Evolutionary conservation across 30 jellyfish, hydroid and myxozoan genomes (phyloP), one percentile per base, ranked within the genome.

Genomic region (Nemopilema nomurai): DNA sequence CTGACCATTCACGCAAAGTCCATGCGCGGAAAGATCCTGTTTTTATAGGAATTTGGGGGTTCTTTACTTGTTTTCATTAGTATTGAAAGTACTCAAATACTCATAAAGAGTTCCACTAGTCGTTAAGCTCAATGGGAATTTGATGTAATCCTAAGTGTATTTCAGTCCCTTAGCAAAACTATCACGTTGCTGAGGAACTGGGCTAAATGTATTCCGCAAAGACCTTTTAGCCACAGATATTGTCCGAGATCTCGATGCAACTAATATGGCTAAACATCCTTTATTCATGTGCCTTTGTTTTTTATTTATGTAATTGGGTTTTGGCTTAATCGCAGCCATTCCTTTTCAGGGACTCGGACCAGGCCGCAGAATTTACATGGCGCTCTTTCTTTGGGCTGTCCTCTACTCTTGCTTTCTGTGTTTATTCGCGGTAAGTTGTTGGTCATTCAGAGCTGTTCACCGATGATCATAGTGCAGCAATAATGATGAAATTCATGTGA

Each of bases 301-400:
- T n/a, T n/a, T n/a, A n/a, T n/a, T n/a, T n/a, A n/a, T n/a, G n/a
- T n/a, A n/a, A n/a, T n/a, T n/a, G n/a, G n/a, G n/a, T n/a, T n/a
- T n/a, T n/a, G n/a, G 13, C 57, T 41, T 41, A 13, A 41, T 41
- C 13, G 13, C n/a, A 21, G 18, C 7, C 67, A 18, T 84, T 29
- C 65, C 19, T 13, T 86, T 71, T 26, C 72, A 90, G 97, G 97
- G 97, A 1, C 90, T 90, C 33, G 97, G 97, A 18, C 97, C 97
- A 17, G 97, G 97, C 25, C 62, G 97, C 65, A 52, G 90, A 76
- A 68, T 82, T 66, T 90, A 90, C 88, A 90, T 90, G 97, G 94
- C 88, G 49, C 79, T 90, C 28, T 90, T 90, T 72, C 79, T 79
- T 26, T 84, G 87, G 19, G 93, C 94, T 18, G 92, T 90, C 71